Evolutionary conservation across 2,797 vertebrate species (phyloP).

Genomic region (Acanthurus tractus): DNA sequence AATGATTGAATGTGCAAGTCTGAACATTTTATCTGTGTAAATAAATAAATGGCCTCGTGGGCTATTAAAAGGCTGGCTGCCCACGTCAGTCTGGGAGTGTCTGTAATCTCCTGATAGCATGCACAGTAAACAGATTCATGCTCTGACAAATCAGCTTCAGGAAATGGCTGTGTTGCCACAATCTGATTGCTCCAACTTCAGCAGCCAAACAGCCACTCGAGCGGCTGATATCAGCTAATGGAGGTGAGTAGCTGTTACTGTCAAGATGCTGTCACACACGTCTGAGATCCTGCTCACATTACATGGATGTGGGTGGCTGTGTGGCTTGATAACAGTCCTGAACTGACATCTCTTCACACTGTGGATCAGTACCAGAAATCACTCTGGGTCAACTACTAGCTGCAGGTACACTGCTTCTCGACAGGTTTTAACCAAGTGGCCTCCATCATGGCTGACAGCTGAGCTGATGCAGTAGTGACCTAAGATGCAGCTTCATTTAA

Average conservation of each 20-base stretch:
- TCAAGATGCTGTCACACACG: slow-evolving; percentile 69
- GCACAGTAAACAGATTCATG: slow-evolving; percentile 59
- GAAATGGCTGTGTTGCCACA: slow-evolving; percentile 62
- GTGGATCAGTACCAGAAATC: slow-evolving; percentile 37
- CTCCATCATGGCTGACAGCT: slow-evolving; percentile 29
- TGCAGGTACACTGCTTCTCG: slow-evolving; percentile 27
- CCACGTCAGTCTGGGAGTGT: slow-evolving; percentile 54
- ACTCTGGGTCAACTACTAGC: slow-evolving; percentile 40
- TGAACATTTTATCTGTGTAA: slow-evolving; percentile 57
- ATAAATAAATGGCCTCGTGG: slow-evolving; percentile 55
- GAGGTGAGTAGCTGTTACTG: slow-evolving; percentile 74
- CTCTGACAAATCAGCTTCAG: slow-evolving; percentile 66
- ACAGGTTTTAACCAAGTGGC: slow-evolving; percentile 47
- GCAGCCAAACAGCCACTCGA: slow-evolving; percentile 64
- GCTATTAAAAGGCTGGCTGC: slow-evolving; percentile 64
- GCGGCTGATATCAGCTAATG: slow-evolving; percentile 79
- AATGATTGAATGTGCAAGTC: slow-evolving; percentile 32
- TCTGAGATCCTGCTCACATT: slow-evolving; percentile 64
- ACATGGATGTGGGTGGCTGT: slow-evolving; percentile 59
- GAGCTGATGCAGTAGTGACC: slow-evolving; percentile 1
- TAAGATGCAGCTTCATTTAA: slow-evolving; percentile 19
- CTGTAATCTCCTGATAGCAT: slow-evolving; percentile 55
- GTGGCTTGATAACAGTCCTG: slow-evolving; percentile 67
- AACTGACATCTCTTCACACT: slow-evolving; percentile 37
- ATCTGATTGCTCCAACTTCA: slow-evolving; percentile 74